phyloP scores from a whole-genome alignment of 2,113 vertebrate genomes.

The Laterallus jamaicensis region DNA sequence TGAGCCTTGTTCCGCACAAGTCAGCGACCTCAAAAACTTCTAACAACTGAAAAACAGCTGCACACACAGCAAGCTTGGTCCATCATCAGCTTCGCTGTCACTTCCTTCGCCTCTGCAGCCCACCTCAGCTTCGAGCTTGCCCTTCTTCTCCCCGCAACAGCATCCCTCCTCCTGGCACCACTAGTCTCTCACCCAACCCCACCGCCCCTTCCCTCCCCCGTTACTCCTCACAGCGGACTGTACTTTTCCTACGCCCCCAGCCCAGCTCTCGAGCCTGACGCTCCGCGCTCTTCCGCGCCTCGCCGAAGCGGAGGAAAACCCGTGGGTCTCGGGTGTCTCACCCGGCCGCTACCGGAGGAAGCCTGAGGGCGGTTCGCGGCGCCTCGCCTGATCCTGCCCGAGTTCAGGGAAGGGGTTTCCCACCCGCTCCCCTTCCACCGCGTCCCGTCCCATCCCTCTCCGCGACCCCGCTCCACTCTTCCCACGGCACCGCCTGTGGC shows the following conservation, averaged over 20 bases:
- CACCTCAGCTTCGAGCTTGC: neutral
- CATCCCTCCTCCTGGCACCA: neutral
- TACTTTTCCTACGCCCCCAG: neutral
- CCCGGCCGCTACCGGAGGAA: neutral
- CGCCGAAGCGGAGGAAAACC: neutral
- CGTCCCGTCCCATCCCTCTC: neutral
- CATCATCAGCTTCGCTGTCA: neutral
- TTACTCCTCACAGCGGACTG: neutral
- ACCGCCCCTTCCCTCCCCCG: neutral
- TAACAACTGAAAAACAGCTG: neutral
- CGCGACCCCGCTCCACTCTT: neutral
- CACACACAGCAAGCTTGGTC: neutral
- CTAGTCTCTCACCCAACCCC: too few species aligned
- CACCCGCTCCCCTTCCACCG: neutral
- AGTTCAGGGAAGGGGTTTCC: neutral
- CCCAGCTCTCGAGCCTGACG: neutral
- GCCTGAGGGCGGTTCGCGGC: rapidly evolving
- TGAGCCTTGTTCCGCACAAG: neutral
- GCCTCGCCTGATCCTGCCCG: too few species aligned
- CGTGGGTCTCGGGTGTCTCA: rapidly evolving
- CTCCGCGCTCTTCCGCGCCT: neutral
- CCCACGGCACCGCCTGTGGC: neutral
- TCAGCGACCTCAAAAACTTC: neutral
- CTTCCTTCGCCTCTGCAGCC: neutral
- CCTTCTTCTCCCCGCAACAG: neutral